These are phyloP conservation scores for Philereme vetulata DNA, from an alignment of 2,888 invertebrate genomes.

Conservation along the genomic window DNA sequence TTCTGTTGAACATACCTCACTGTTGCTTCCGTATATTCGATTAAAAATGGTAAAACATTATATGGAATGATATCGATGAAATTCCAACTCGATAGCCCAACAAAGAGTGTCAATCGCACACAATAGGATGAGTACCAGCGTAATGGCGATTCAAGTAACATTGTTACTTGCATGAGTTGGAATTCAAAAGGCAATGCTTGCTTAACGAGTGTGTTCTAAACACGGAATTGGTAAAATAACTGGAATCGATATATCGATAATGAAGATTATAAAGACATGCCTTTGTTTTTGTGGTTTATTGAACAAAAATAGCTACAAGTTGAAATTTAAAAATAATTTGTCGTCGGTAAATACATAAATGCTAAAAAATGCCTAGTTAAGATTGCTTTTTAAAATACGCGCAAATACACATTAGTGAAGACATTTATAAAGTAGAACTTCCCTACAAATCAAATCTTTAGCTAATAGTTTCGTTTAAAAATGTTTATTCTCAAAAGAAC, in stretches of 20 bases:
- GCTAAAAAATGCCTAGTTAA: no score
- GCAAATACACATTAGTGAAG: no score
- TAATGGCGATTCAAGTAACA: conserved; percentile 59
- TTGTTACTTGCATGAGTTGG: conserved; percentile 62
- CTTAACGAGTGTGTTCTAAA: conserved; percentile 60
- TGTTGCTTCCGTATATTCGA: conserved; percentile 11
- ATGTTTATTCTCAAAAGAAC: no score
- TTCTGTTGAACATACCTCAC: conserved; percentile 49
- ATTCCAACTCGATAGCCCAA: conserved; percentile 21
- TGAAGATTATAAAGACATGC: no score
- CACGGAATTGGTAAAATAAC: conserved; percentile 2
- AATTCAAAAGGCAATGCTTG: conserved; percentile 63
- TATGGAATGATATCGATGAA: conserved; percentile 16
- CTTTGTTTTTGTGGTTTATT: neutral
- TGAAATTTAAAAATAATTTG: no score
- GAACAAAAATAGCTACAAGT: no score
- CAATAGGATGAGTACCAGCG: conserved; percentile 47
- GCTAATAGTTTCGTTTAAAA: no score
- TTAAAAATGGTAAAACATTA: conserved; percentile 11
- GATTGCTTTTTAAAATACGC: no score
- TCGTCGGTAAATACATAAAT: no score
- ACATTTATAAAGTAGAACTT: no score
- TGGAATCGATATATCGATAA: neutral
- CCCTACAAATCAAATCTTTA: no score
- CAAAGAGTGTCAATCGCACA: conserved; percentile 35